These are phyloP conservation scores for Operophtera brumata DNA, from an alignment of 2,888 invertebrate genomes.

Conservation along the genomic window DNA sequence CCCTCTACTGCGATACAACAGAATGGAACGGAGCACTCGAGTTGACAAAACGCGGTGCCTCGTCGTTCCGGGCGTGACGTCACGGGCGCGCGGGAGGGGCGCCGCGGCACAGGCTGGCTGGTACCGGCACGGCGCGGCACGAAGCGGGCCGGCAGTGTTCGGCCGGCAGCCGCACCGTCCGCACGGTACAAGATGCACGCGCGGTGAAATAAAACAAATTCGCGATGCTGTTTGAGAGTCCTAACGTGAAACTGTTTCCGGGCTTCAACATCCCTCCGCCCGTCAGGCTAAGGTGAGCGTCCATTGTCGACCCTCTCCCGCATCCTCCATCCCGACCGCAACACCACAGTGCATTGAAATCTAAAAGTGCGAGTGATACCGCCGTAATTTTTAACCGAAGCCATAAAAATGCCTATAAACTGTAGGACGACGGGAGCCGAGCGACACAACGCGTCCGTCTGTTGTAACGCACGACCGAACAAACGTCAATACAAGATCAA, in stretches of 20 bases:
- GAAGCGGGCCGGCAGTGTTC: slow-evolving; percentile 59
- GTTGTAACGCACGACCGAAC: slow-evolving; percentile 52
- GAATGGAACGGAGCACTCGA: slow-evolving; percentile 38
- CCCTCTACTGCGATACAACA: slow-evolving; percentile 24
- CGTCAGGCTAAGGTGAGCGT: slow-evolving; percentile 78
- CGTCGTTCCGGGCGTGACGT: slow-evolving; percentile 65
- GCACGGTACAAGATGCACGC: slow-evolving; percentile 65
- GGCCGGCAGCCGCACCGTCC: slow-evolving; percentile 61
- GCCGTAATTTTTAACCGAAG: slow-evolving; percentile 53
- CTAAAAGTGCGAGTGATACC: slow-evolving; percentile 45
- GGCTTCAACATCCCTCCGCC: slow-evolving; percentile 87
- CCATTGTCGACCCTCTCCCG: slow-evolving; percentile 12
- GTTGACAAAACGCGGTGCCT: slow-evolving; percentile 44
- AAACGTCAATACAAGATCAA: slow-evolving; percentile 63
- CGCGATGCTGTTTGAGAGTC: slow-evolving; percentile 87
- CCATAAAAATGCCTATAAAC: slow-evolving; percentile 59
- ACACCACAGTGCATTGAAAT: slow-evolving; percentile 25
- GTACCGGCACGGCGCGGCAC: slow-evolving; percentile 38
- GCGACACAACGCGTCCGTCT: slow-evolving; percentile 57
- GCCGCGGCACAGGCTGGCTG: slow-evolving; percentile 43
- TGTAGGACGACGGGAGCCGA: slow-evolving; percentile 53
- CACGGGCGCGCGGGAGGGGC: slow-evolving; percentile 53
- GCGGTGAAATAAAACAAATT: slow-evolving; percentile 68
- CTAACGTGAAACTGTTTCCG: slow-evolving; percentile 85
- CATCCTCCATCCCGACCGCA: slow-evolving; percentile 17